Evolutionary conservation across 2,113 vertebrate species (phyloP), one percentile per base, ranked within the genome.

Genomic region (Cathartes aura): DNA sequence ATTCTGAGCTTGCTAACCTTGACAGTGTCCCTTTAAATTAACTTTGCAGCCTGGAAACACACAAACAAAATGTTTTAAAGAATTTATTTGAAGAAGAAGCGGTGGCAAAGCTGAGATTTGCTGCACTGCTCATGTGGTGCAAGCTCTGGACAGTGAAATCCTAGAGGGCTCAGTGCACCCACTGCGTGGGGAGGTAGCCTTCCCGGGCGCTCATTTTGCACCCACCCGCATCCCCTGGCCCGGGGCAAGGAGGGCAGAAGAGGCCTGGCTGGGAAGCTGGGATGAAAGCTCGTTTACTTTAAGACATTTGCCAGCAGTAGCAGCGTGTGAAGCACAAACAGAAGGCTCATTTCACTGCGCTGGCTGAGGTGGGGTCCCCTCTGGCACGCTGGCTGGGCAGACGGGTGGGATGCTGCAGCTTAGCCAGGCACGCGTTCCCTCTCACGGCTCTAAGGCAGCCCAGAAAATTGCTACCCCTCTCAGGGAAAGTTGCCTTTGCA

Each of bases 1-100:
- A 92, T 95, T 79, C 59, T 52, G 93, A 67, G 80, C 80, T 55
- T 5, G 8, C 72, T 38, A 81, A 67, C 91, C 94, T 93, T 87
- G 87, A 22, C 38, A 40, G 55, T 20, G 59, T 40, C 83, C 80
- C 68, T 82, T 82, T n/a, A 58, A 92, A 95, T 87, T 71, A 67
- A 74, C 73, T 92, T 95, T 87, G 38, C 38, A 91, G 47, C 50
- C 63, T 50, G 59, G 45, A 73, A 90, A 71, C 62, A 58, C 42
- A 26, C 58, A 72, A 71, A 63, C 21, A 79, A 82, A 66, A 42
- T 1, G 1, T 1, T 92, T 74, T 74, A 10, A 75, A 74, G 79
- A n/a, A 17, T 63, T 85, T 34, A 34, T 75, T 52, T 36, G 71
- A 68, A 67, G 21, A 2, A 71, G 52, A 8, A 93, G 15, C 56